Base-by-base conservation (phyloP, 1,140 invertebrate genomes). In the Chironomus striatipennis region DNA sequence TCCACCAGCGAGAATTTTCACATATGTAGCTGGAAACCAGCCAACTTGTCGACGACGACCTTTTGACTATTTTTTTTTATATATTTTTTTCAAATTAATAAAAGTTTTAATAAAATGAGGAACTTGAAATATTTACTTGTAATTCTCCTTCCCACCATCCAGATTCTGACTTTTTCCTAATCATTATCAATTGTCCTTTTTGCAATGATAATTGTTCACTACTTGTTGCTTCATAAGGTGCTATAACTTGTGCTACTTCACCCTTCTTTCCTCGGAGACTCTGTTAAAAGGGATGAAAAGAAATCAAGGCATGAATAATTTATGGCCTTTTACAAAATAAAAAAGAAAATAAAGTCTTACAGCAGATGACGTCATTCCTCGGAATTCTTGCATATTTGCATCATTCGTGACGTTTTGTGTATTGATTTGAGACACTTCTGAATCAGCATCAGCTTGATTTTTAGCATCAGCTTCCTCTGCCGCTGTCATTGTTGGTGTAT, bases 91-190 rank as follows among this genome's bases (percentile, higher is more conserved):
- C 20, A 77, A 77, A 75, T 74, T 76, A 76, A 73, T n/a, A 21
- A 75, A 76, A 74, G 76, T 64, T 18, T 70, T 70, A 20, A 70
- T 70, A 20, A 70, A 57, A 12, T n/a, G 9, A 75, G 42, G 72
- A 77, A 73, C 43, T 65, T 64, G 17, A 73, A 76, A 74, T 85
- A 17, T 10, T 70, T 21, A 70, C 95, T 85, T 98, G 96, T 24
- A 99, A 84, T 84, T 99, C 98, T 72, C 98, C 98, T 87, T 99
- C 97, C 98, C 98, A 99, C 97, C 97, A 99, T 20, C 97, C 97
- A 77, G 93, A 94, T 74, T 94, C 90, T 8, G 94, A 95, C 81
- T 98, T 99, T 83, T 98, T 98, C 12, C 96, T 87, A 15, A 99
- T 94, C 86, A 96, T 93, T 73, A 99, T 92, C 72, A 98, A 84